phyloP scores from a whole-genome alignment of 2,888 invertebrate species.

The Microplitis manilae region DNA sequence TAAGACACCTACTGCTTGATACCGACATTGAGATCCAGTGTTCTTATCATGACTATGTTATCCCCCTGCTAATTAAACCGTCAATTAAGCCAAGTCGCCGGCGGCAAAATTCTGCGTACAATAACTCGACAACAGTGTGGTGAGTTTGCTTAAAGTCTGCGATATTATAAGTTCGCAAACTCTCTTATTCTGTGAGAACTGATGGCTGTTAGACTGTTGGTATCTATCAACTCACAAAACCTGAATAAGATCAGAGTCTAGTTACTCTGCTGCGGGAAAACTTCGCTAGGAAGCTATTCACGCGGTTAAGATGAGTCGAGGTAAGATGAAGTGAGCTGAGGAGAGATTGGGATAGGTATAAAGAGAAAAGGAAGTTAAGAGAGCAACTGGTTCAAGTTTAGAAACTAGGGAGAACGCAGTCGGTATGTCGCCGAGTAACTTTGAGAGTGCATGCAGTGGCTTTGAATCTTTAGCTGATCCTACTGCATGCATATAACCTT shows the following conservation, averaged over 20 bases:
- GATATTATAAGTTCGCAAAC: conserved; percentile 57
- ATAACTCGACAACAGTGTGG: conserved; percentile 25
- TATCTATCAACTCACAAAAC: conserved; percentile 43
- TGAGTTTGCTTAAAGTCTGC: conserved; percentile 56
- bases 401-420: conserved; percentile 59
- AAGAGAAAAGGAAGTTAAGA: background rate
- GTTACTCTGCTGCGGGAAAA: conserved; percentile 18
- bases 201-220: conserved; percentile 65
- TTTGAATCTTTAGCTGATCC: conserved; percentile 47
- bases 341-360: background rate
- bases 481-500: conserved; percentile 32
- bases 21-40: conserved; percentile 21
- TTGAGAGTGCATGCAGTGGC: conserved; percentile 52
- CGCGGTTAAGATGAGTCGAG: background rate
- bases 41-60: conserved; percentile 27
- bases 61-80: conserved; percentile 57
- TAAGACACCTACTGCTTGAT: conserved; percentile 23
- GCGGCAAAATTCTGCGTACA: conserved; percentile 28
- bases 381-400: conserved; percentile 24
- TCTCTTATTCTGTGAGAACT: conserved; percentile 59
- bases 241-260: background rate
- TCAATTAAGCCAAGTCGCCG: conserved; percentile 52
- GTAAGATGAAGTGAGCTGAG: background rate
- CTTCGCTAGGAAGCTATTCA: conserved; percentile 16
- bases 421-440: conserved; percentile 67